phyloP scores from a whole-genome alignment of 2,888 invertebrate genomes.

The Diarsia mendica region DNA sequence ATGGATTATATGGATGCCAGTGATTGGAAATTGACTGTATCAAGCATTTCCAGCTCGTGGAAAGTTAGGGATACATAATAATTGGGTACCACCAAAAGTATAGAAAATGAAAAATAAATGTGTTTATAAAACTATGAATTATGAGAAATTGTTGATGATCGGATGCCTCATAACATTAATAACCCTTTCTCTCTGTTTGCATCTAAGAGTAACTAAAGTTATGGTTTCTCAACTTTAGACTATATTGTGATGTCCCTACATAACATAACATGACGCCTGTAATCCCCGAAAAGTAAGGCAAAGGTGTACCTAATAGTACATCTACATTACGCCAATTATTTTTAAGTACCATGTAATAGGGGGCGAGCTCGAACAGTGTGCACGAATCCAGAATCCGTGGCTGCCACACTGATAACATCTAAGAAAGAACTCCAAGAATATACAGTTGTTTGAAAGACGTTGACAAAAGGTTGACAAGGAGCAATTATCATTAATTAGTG shows the following conservation, averaged over 20 bases:
- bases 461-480: too few relatives aligned
- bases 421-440: not conserved
- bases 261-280: too few relatives aligned
- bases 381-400: too few relatives aligned
- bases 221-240: too few relatives aligned
- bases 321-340: too few relatives aligned
- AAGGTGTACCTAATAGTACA: too few relatives aligned
- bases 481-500: too few relatives aligned
- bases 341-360: too few relatives aligned
- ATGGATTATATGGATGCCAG: not conserved
- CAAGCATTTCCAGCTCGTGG: not conserved
- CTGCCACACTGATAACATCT: not conserved
- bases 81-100: too few relatives aligned
- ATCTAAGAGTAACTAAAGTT: not conserved
- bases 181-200: not conserved
- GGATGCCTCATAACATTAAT: slow-evolving; percentile 14
- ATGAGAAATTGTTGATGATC: slow-evolving; percentile 7
- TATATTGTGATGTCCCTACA: too few relatives aligned
- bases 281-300: too few relatives aligned
- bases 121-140: not conserved
- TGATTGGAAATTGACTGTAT: not conserved
- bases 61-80: not conserved
- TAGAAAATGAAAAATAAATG: not conserved
- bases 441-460: not conserved
- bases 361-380: too few relatives aligned